Base-by-base conservation (phyloP, 2,797 vertebrate genomes). In the Ctenosaura bakeri region DNA sequence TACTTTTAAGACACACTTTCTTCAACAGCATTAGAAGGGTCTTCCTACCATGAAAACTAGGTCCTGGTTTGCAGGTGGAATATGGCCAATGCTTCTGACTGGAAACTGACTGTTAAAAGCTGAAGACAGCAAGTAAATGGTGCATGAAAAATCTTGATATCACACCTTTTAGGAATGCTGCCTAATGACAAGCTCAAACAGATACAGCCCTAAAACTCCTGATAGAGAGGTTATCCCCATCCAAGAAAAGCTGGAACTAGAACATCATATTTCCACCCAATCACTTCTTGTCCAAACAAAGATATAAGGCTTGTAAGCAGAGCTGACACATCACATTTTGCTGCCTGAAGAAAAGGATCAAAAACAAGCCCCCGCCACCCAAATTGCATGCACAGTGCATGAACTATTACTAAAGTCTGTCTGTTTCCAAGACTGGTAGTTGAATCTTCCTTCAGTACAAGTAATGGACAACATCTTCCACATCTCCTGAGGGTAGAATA, bases 1-100 rank as follows among this genome's bases (percentile, higher is more conserved):
- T 52, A 92, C 89, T 32, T 46, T 81, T 24, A 54, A 90, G 42
- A 83, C 46, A 73, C 42, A 76, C 6, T 22, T 83, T 74, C 29
- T 62, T 22, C 20, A 35, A 81, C 1, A 71, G 4, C 22, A 66
- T 80, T 26, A 74, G 59, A 22, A 86, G n/a, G 26, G 52, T 59
- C 42, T 18, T 86, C 35, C 54, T 73, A 42, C 14, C 29, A n/a
- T 71, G 62, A 20, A 20, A 88, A 71, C 50, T 54, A 10, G 42
- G 14, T 69, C 62, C 46, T 54, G 16, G 22, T 26, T 62, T 29
- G 54, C 35, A 66, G 22, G 20, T 38, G 14, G 50, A 59, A 22
- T 76, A 38, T 50, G 52, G 22, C 5, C 59, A 79, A 54, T 80
- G 24, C 24, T 80, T 69, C 4, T 5, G 35, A 80, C 26, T 42